Base-by-base conservation (phyloP, 2,888 invertebrate genomes). In the Ashinkailepas kermadecensis region DNA sequence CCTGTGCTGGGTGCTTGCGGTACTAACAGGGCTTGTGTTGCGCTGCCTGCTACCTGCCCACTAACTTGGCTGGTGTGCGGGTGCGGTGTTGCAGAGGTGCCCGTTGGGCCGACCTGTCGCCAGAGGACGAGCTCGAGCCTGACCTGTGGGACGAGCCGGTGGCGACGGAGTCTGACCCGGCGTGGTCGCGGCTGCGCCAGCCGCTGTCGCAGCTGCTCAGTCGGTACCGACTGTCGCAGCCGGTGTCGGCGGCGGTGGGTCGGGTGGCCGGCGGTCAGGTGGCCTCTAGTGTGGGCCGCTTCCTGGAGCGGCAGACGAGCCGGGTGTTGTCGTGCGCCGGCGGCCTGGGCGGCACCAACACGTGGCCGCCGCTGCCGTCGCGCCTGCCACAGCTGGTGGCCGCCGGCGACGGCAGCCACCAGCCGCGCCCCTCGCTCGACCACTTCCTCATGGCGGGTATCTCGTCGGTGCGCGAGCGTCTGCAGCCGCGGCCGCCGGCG, bases 401-500 rank as follows among this genome's bases (percentile, higher is more conserved):
- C 54, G 81, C 21, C 70, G 82, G 59, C 81, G 81, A 25, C 82
- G 82, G 64, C 67, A 82, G 57, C 81, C 78, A 11, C 74, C 82
- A 25, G 74, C 74, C 74, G 21, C 18, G 56, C 0, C 74, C 74
- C 56, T 83, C 80, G 82, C 82, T 79, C 81, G 83, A 62, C 82
- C 83, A 39, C 81, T 80, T 65, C 80, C 82, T 81, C 80, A 81
- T 39, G 81, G 81, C 25, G 70, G 83, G 70, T 81, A 83, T 23
- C 81, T 81, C 59, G 79, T 78, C 25, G 54, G 67, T 79, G 62
- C 59, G 39, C 70, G 81, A 57, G 81, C 83, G 39, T 67, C 83
- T 78, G 82, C 82, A 56, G 82, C 83, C 18, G 81, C 82, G 54
- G 81, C 82, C 18, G 18, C 9, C 81, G 81, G 81, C 82, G 82